Evolutionary conservation across 2,888 invertebrate genomes (phyloP).

Genomic region (Pheosia tremula): DNA sequence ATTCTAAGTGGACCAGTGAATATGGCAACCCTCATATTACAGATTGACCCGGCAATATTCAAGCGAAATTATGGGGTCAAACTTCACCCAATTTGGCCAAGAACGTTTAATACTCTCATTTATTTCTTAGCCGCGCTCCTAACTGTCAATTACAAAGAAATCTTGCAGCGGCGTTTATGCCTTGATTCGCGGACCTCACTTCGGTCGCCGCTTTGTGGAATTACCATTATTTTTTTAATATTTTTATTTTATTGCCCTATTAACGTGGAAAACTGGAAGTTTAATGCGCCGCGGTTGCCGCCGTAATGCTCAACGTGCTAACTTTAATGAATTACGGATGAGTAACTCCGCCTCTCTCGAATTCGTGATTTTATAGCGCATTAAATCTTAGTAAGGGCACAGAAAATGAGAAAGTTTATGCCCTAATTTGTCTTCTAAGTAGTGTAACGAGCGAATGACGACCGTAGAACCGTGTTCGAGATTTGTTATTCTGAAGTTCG

Average conservation of each 20-base stretch:
- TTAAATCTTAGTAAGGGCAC: conserved; percentile 61
- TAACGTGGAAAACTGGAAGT: conserved; percentile 64
- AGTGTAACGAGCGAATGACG: conserved; percentile 27
- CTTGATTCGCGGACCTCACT: conserved; percentile 39
- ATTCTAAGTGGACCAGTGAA: too few relatives aligned
- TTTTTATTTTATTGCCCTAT: conserved; percentile 76
- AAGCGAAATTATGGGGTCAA: conserved; percentile 38
- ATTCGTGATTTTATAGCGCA: conserved; percentile 73
- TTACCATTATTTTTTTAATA: conserved; percentile 58
- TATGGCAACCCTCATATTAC: conserved; percentile 1
- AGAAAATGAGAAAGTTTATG: conserved; percentile 69
- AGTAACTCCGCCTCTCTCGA: conserved; percentile 68
- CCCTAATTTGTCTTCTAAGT: conserved; percentile 50
- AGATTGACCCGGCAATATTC: conserved; percentile 34
- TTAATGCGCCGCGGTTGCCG: conserved; percentile 65
- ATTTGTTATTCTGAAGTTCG: conserved; percentile 7
- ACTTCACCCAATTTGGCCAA: conserved; percentile 41
- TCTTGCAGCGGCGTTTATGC: conserved; percentile 45
- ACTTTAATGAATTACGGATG: conserved; percentile 81
- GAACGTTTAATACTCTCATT: conserved; percentile 43
- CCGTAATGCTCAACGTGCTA: conserved; percentile 72
- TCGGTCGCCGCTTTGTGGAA: conserved; percentile 45
- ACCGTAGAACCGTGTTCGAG: conserved; percentile 5
- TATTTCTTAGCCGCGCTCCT: conserved; percentile 40
- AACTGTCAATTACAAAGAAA: conserved; percentile 62